phyloP scores from a whole-genome alignment of 1,140 invertebrate species.

The Drosophila carrolli region DNA sequence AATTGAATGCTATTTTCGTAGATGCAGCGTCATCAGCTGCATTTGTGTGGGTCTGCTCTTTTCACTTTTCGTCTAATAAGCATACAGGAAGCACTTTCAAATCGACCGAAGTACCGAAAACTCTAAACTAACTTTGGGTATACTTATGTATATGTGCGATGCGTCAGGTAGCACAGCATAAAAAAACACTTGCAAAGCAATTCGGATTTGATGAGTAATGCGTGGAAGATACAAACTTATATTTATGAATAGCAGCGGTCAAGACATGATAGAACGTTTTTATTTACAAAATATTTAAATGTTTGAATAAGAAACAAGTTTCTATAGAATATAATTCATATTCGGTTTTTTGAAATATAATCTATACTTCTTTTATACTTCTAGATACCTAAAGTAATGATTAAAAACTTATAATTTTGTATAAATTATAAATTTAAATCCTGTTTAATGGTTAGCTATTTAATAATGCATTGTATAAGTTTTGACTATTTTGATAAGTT shows the following conservation, averaged over 20 bases:
- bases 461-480: no score
- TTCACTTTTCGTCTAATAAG: constrained; percentile 81
- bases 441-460: no score
- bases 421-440: no score
- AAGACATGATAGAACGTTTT: neutral
- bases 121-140: constrained; percentile 32
- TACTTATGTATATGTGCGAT: constrained; percentile 24
- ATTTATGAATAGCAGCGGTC: constrained; percentile 3
- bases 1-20: constrained; percentile 80
- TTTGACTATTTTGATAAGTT: no score
- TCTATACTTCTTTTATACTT: no score
- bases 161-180: constrained; percentile 63
- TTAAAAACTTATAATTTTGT: no score
- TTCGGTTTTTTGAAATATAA: no score
- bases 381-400: no score
- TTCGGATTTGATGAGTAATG: constrained; percentile 71
- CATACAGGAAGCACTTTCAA: constrained; percentile 76
- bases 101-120: constrained; percentile 48
- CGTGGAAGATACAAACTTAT: constrained; percentile 9
- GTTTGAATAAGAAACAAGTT: no score
- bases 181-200: constrained; percentile 70
- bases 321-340: no score
- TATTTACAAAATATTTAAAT: no score
- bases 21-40: constrained; percentile 65
- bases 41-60: constrained; percentile 51